Percentiles rank a stretch among this genome's conserved stretches.
Evolutionary conservation across 1,140 invertebrate species (phyloP).

Genomic region (Tetramorium alpestre): DNA sequence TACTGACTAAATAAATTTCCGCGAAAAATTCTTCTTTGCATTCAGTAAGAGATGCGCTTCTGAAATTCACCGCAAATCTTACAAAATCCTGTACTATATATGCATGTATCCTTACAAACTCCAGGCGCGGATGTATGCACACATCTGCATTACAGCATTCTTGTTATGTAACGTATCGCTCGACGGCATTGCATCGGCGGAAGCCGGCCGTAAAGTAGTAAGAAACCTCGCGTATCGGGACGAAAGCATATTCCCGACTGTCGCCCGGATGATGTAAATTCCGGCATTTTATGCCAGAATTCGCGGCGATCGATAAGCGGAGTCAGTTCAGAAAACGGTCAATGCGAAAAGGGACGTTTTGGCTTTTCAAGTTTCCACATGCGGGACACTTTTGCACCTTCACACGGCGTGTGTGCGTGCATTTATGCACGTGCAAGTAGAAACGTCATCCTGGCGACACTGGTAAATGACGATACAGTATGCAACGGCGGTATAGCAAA

Average conservation of each 20-base stretch:
- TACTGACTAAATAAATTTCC: neutral
- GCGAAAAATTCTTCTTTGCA: neutral
- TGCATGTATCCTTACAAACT: neutral
- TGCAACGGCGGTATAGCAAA: conserved; percentile 13
- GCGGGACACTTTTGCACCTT: neutral
- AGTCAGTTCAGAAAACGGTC: conserved; percentile 13
- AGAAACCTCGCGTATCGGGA: conserved; percentile 15
- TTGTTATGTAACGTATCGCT: conserved; percentile 47
- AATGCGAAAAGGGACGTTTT: neutral
- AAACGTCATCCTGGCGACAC: conserved; percentile 17
- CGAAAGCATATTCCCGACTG: conserved; percentile 24
- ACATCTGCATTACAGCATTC: neutral
- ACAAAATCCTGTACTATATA: conserved; percentile 8
- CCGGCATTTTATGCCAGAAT: conserved; percentile 40
- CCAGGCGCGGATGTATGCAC: neutral
- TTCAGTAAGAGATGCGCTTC: conserved; percentile 4
- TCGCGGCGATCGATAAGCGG: conserved; percentile 36
- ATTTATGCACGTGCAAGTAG: conserved; percentile 1
- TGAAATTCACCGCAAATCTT: conserved; percentile 18
- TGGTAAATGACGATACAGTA: conserved; percentile 25
- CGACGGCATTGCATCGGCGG: neutral
- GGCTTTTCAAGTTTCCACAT: neutral
- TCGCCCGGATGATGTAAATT: conserved; percentile 34
- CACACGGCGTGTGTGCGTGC: neutral
- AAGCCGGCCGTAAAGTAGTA: conserved; percentile 30